phyloP scores from a whole-genome alignment of 2,797 vertebrate species.

The Morus bassanus region DNA sequence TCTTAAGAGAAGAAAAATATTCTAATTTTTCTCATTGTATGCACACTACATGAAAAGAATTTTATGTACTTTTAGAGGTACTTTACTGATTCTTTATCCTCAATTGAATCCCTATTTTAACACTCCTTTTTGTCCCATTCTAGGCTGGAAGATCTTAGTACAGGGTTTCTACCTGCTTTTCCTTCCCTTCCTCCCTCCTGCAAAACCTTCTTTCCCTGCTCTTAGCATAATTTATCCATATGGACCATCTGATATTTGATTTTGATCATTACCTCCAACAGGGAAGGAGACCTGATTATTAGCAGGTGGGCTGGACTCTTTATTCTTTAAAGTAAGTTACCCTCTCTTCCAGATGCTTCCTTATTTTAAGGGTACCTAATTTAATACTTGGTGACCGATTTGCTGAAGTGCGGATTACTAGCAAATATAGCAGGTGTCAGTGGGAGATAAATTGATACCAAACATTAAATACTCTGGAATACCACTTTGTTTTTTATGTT shows the following conservation, averaged over 20 bases:
- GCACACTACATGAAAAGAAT: not conserved
- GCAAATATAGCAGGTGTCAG: not conserved
- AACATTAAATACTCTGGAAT: not conserved
- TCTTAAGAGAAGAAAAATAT: not conserved
- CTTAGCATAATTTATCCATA: not conserved
- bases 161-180: not conserved
- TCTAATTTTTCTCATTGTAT: not conserved
- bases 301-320: not conserved
- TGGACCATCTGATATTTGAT: not conserved
- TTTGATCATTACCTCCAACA: not conserved
- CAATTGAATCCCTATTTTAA: not conserved
- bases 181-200: not conserved
- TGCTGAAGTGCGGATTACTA: not conserved
- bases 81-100: not conserved
- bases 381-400: not conserved
- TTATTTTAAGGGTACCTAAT: not conserved
- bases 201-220: not conserved
- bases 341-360: not conserved
- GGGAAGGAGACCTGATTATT: not conserved
- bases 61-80: not conserved
- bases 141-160: not conserved
- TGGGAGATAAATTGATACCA: not conserved
- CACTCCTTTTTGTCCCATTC: not conserved
- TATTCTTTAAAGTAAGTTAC: not conserved
- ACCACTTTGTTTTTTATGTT: not conserved